phyloP scores from a whole-genome alignment of 2,113 vertebrate species.

The Dicaeum eximium region DNA sequence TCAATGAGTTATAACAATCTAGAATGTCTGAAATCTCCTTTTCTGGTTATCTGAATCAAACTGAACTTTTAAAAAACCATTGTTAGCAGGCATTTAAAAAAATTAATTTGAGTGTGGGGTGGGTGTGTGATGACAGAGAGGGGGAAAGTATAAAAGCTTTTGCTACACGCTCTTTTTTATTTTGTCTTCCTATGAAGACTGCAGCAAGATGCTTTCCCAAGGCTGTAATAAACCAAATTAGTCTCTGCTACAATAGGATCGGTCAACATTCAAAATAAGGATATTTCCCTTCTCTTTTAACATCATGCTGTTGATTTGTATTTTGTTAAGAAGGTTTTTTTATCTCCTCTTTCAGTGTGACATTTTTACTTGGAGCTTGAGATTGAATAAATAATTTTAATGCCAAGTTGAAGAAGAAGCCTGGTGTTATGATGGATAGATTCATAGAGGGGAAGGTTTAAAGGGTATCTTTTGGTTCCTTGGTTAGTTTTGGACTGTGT shows the following conservation, averaged over 20 bases:
- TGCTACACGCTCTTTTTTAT: background rate
- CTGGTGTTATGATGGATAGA: background rate
- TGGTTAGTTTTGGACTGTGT: background rate
- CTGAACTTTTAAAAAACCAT: background rate
- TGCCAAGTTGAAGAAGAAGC: background rate
- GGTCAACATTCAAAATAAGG: background rate
- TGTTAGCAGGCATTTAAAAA: background rate
- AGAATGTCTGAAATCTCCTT: background rate
- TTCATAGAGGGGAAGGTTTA: background rate
- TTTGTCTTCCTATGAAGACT: background rate
- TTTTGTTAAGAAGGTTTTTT: background rate
- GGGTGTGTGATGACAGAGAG: background rate
- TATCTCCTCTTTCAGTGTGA: background rate
- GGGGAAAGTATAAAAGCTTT: background rate
- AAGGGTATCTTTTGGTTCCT: fast-evolving
- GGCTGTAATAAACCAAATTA: background rate
- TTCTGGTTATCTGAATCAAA: background rate
- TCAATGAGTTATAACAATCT: background rate
- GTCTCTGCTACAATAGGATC: background rate
- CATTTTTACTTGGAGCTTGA: background rate
- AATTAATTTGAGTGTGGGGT: background rate
- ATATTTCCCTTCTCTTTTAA: background rate
- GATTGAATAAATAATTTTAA: background rate
- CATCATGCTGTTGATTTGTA: background rate
- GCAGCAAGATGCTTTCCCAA: background rate